phyloP scores from a whole-genome alignment of 1,140 invertebrate genomes.

The Vanessa atalanta region DNA sequence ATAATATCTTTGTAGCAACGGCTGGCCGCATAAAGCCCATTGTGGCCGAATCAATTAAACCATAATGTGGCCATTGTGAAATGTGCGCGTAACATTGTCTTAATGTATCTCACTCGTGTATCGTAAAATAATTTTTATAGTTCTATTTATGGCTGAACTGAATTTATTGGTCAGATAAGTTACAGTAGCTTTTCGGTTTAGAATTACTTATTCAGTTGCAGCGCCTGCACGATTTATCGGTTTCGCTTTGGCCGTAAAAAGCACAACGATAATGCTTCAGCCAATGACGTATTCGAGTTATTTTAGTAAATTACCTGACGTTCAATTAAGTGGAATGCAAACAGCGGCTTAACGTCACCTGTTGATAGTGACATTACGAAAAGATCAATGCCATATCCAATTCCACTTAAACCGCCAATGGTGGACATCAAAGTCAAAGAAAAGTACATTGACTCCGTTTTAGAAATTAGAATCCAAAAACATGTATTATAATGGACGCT shows the following conservation, averaged over 20 bases:
- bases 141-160: conserved; percentile 70
- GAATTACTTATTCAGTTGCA: conserved; percentile 62
- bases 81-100: conserved; percentile 74
- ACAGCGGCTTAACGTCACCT: conserved; percentile 58
- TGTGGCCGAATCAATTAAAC: conserved; percentile 77
- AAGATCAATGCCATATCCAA: conserved; percentile 50
- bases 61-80: conserved; percentile 77
- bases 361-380: conserved; percentile 50
- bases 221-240: conserved; percentile 52
- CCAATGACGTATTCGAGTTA: conserved; percentile 35
- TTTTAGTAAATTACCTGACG: conserved; percentile 47
- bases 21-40: conserved; percentile 71
- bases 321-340: conserved; percentile 50
- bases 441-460: conserved; percentile 60
- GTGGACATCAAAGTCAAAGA: conserved; percentile 69
- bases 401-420: conserved; percentile 55
- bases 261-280: conserved; percentile 45
- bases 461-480: conserved; percentile 65
- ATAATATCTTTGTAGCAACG: conserved; percentile 72
- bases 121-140: conserved; percentile 78
- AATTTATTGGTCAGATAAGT: conserved; percentile 76
- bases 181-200: conserved; percentile 69
- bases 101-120: conserved; percentile 76
- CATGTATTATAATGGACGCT: conserved; percentile 61
- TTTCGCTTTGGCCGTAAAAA: conserved; percentile 62